Evolutionary conservation across 2,888 invertebrate genomes (phyloP), one percentile per base, ranked within the genome.

Genomic region (Apamea sordens): DNA sequence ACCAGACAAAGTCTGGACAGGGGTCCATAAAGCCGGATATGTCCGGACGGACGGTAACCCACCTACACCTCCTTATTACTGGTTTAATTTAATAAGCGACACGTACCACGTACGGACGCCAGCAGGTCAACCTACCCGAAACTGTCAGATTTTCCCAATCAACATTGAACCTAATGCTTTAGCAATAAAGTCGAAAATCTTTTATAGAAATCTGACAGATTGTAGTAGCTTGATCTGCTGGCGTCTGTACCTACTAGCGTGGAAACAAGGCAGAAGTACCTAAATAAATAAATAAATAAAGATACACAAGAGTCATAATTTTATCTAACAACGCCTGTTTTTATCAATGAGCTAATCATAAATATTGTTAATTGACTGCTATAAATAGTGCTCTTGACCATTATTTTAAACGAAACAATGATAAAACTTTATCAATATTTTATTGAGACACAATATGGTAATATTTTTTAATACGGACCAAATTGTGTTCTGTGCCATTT

Each of bases 341-440:
- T 61, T 28, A 61, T 44, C 32, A 65, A 61, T 41, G 28, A 61
- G 63, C 18, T 41, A 61, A n/a, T 63, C 3, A 41, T 56, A 21
- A 36, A 36, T 36, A 18, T 59, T 32, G 44, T 44, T 32, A 44
- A 59, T 1, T 65, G 2, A 24, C 15, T 68, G 11, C 24, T 44
- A 32, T 44, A 15, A 44, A 56, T 36, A 13, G 13, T 21, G 15
- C 36, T 69, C n/a, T n/a, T 63, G 15, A 13, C 6, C 41, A 41
- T 53, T 36, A 61, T n/a, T 28, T 24, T 15, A 50, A 53, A 72
- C 56, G 13, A 67, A 77, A 32, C 32, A 8, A 72, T 53, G 21
- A 67, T 53, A 79, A 67, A 79, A 21, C 41, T 61, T 28, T 53
- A 44, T 67, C 56, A 67, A 32, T 68, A 67, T 69, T 47, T 10